phyloP scores from a whole-genome alignment of 2,888 invertebrate species.

The Alviniconcha strummeri region DNA sequence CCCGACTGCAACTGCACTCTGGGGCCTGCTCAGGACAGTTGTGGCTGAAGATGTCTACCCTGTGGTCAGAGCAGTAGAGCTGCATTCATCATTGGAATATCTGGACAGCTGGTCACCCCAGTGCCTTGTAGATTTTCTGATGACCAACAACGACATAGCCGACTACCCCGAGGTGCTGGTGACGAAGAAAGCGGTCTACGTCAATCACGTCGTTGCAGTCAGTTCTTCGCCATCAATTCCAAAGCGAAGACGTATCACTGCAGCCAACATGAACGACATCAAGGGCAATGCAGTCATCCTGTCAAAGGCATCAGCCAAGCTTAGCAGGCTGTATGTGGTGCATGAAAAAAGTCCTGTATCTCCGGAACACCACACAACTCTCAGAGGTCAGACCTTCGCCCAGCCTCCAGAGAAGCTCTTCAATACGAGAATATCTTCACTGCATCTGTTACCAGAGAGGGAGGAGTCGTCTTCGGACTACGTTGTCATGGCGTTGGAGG shows the following conservation, averaged over 20 bases:
- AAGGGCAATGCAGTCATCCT: conserved; percentile 13
- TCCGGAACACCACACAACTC: neutral
- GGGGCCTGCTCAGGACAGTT: conserved; percentile 39
- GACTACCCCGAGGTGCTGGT: conserved; percentile 28
- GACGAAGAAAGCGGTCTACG: conserved; percentile 14
- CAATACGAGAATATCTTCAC: neutral
- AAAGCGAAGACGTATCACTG: conserved; percentile 1
- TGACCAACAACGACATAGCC: neutral
- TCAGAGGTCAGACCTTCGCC: neutral
- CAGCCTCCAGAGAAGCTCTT: neutral
- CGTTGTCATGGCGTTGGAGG: neutral
- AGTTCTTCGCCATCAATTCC: conserved; percentile 24
- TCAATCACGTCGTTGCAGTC: conserved; percentile 30
- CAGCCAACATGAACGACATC: conserved; percentile 22
- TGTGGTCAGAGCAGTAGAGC: conserved; percentile 26
- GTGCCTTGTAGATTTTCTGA: conserved; percentile 17
- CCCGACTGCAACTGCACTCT: conserved; percentile 36
- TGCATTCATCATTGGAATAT: conserved; percentile 24
- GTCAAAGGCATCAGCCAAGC: neutral
- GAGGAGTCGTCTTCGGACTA: too few species aligned
- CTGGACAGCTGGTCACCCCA: neutral
- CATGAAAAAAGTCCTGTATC: neutral
- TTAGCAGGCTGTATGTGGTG: neutral
- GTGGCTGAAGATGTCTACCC: conserved; percentile 33
- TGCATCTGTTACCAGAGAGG: too few species aligned